A percentile compares a stretch with the other conserved stretches of the same genome.
phyloP scores from a whole-genome alignment of 2,888 invertebrate genomes.

The Gymnoscelis rufifasciata region DNA sequence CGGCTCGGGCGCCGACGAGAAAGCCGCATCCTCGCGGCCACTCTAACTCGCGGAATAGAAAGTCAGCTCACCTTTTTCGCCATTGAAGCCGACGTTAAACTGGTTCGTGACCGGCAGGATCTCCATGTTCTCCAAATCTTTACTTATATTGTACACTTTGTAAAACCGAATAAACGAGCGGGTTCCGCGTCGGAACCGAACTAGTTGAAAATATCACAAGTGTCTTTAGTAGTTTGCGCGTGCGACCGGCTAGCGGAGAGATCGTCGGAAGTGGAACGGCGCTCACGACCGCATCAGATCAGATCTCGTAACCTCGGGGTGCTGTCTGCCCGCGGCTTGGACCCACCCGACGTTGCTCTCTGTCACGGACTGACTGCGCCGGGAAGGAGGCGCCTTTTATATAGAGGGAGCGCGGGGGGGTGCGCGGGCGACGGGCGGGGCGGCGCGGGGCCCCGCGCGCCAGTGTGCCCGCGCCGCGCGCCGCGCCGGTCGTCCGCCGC shows the following conservation, averaged over 20 bases:
- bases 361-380: slow-evolving; percentile 73
- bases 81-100: slow-evolving; percentile 87
- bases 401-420: slow-evolving; percentile 66
- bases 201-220: slow-evolving; percentile 79
- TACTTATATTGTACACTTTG: slow-evolving; percentile 79
- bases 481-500: slow-evolving; percentile 44
- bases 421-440: slow-evolving; percentile 55
- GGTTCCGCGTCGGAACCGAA: slow-evolving; percentile 72
- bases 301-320: slow-evolving; percentile 78
- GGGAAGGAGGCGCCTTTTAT: slow-evolving; percentile 56
- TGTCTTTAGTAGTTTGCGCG: slow-evolving; percentile 75
- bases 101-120: slow-evolving; percentile 87
- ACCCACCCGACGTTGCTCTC: slow-evolving; percentile 74
- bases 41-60: slow-evolving; percentile 58
- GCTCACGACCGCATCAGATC: slow-evolving; percentile 75
- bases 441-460: slow-evolving; percentile 69
- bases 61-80: slow-evolving; percentile 84
- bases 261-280: slow-evolving; percentile 68
- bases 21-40: slow-evolving; percentile 56
- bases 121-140: slow-evolving; percentile 85
- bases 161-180: slow-evolving; percentile 59
- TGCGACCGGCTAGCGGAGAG: slow-evolving; percentile 68
- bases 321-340: slow-evolving; percentile 69
- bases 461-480: slow-evolving; percentile 54
- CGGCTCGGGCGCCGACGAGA: slow-evolving; percentile 52